Conservation (phyloP, 1,140 invertebrate genomes). For the Solen grandis region DNA sequence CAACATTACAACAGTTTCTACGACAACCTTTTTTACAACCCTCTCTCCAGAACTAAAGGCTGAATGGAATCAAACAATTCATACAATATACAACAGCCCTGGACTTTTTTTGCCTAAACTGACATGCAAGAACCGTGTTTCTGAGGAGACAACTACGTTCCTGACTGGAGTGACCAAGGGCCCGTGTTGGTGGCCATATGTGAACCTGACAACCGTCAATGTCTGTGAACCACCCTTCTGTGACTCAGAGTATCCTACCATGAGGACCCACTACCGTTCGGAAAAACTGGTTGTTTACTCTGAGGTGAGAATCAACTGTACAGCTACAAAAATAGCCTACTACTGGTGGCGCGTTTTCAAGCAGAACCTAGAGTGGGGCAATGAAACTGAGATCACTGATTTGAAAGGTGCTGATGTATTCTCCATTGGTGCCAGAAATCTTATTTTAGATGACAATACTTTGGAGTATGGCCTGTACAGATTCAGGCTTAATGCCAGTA, state of each 20-base stretch:
- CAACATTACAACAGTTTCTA: background rate
- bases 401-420: conserved; percentile 55
- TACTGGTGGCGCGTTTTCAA: conserved; percentile 60
- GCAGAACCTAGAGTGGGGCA: conserved; percentile 34
- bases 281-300: conserved; percentile 60
- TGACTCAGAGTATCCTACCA: conserved; percentile 22
- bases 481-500: conserved; percentile 62
- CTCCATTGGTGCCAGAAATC: conserved; percentile 57
- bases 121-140: conserved; percentile 57
- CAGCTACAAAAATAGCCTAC: conserved; percentile 61
- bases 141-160: conserved; percentile 23
- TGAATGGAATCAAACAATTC: conserved; percentile 44
- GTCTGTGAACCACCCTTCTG: conserved; percentile 51
- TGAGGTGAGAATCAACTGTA: conserved; percentile 62
- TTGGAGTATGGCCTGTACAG: conserved; percentile 64
- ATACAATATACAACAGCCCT: conserved; percentile 50
- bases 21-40: background rate
- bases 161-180: conserved; percentile 59
- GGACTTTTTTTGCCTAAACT: conserved; percentile 50
- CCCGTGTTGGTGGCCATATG: conserved; percentile 63
- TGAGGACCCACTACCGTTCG: conserved; percentile 55
- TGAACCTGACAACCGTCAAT: conserved; percentile 56
- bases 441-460: conserved; percentile 48
- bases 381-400: conserved; percentile 58
- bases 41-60: background rate